Conservation (phyloP, 2,113 vertebrate genomes). For the Zosterops lateralis region DNA sequence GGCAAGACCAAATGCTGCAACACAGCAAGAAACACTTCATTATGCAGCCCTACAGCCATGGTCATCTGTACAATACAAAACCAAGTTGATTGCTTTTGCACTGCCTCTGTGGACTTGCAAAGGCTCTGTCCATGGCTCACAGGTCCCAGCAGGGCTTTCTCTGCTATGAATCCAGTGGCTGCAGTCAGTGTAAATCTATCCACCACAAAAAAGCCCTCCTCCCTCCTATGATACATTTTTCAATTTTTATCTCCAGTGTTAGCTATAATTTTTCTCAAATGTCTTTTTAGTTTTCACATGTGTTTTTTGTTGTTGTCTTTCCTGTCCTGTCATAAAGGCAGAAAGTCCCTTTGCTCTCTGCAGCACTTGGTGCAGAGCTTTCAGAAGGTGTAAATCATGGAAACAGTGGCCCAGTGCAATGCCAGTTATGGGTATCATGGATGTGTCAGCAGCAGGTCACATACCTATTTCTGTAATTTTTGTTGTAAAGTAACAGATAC, state of each 20-base stretch:
- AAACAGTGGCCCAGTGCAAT: neutral
- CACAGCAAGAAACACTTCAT: neutral
- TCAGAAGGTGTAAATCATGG: neutral
- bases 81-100: rapidly evolving
- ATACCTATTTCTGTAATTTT: neutral
- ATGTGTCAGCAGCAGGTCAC: neutral
- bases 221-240: rapidly evolving
- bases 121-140: neutral
- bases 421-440: neutral
- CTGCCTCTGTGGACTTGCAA: neutral
- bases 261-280: neutral
- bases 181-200: neutral
- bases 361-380: neutral
- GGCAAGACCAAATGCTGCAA: neutral
- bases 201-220: neutral
- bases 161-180: neutral
- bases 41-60: neutral
- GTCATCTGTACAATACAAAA: neutral
- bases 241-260: neutral
- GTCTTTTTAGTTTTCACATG: neutral
- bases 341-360: neutral
- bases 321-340: neutral
- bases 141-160: neutral
- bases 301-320: neutral
- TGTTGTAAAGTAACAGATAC: neutral